Evolutionary conservation across 2,797 vertebrate genomes (phyloP).

Genomic region (Parauchenoglanis punctatus): DNA sequence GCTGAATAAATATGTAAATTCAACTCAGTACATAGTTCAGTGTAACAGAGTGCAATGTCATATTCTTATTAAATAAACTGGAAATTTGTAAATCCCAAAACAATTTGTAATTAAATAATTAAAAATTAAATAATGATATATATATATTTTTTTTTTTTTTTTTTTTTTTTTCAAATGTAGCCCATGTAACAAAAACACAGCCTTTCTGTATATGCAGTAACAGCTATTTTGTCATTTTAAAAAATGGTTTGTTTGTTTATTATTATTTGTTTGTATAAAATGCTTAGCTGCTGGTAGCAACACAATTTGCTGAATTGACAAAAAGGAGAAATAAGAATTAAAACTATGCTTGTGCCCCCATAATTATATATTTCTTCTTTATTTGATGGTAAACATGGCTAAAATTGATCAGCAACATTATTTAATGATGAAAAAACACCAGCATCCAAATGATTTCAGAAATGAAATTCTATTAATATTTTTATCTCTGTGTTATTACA

Average conservation of each 20-base stretch:
- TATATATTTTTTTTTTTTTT: too few relatives aligned
- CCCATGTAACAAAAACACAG: not conserved
- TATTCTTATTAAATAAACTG: not conserved
- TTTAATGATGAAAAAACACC: not conserved
- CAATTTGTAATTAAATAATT: too few relatives aligned
- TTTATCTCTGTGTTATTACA: not conserved
- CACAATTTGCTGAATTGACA: not conserved
- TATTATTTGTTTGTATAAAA: not conserved
- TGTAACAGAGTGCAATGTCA: not conserved
- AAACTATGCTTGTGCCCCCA: not conserved
- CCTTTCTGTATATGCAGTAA: not conserved
- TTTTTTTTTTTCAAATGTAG: not conserved
- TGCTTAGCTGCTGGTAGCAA: not conserved
- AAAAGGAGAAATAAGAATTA: not conserved
- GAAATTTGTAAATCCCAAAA: not conserved
- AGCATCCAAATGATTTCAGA: not conserved
- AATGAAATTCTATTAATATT: not conserved
- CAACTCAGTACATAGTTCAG: not conserved
- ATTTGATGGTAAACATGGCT: not conserved
- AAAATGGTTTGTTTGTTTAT: not conserved
- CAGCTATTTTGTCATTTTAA: not conserved
- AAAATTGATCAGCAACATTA: not conserved
- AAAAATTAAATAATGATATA: not conserved
- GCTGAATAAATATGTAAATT: not conserved
- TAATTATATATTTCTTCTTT: not conserved